Evolutionary conservation across 2,113 vertebrate genomes (phyloP).

Genomic region (Rhynchomys soricoides): DNA sequence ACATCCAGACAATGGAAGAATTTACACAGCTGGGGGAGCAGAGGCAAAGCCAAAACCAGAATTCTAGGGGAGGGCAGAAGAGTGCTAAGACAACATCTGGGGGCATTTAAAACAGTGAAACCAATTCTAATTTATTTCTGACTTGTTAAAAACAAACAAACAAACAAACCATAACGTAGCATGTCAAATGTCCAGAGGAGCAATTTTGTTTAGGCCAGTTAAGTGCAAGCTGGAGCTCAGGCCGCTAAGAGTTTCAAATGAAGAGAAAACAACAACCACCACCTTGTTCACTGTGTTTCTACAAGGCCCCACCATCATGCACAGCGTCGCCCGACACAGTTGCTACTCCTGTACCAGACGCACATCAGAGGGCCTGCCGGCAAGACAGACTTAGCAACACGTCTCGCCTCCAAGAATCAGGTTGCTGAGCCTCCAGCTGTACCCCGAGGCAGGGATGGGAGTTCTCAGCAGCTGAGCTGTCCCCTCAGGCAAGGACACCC

Average conservation of each 20-base stretch:
- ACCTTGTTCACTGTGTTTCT: slow-evolving; percentile 35
- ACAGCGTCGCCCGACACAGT: slow-evolving; percentile 39
- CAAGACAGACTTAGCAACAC: slow-evolving; percentile 78
- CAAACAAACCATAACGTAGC: slow-evolving; percentile 61
- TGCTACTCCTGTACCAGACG: neutral
- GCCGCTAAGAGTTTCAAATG: slow-evolving; percentile 55
- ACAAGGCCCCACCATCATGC: slow-evolving; percentile 23
- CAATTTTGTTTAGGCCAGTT: slow-evolving; percentile 66
- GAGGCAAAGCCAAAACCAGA: slow-evolving; percentile 88
- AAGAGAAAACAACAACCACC: slow-evolving; percentile 28
- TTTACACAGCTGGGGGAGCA: slow-evolving; percentile 93
- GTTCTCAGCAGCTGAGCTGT: slow-evolving; percentile 59
- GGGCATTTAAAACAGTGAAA: slow-evolving; percentile 85
- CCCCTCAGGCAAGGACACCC: slow-evolving; percentile 80
- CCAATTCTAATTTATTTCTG: slow-evolving; percentile 85
- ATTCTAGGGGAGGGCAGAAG: slow-evolving; percentile 84
- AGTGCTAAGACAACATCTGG: slow-evolving; percentile 87
- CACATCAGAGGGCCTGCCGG: slow-evolving; percentile 66
- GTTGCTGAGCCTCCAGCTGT: slow-evolving; percentile 66
- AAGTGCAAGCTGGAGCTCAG: slow-evolving; percentile 48
- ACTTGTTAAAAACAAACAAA: slow-evolving; percentile 64
- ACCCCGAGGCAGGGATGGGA: slow-evolving; percentile 82
- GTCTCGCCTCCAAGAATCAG: slow-evolving; percentile 38
- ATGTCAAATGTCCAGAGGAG: slow-evolving; percentile 73
- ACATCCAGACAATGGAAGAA: slow-evolving; percentile 94